These are phyloP conservation scores for Drosophila lacertosa DNA, from an alignment of 1,140 invertebrate genomes.

Conservation along the genomic window DNA sequence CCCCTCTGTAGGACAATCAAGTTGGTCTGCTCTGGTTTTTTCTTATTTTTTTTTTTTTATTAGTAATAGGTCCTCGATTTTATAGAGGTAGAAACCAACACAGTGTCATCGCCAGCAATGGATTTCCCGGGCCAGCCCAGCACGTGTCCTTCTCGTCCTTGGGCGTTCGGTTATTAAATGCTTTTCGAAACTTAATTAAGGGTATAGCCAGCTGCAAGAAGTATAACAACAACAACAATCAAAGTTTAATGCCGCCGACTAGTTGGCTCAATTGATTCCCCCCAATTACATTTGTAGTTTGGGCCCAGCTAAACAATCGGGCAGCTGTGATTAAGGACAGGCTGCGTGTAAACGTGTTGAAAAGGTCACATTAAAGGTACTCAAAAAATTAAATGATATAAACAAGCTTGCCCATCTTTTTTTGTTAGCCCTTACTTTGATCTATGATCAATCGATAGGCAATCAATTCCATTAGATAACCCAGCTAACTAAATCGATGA, in stretches of 20 bases:
- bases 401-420: neutral
- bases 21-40: neutral
- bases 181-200: slow-evolving; percentile 74
- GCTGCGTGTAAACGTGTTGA: slow-evolving; percentile 10
- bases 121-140: neutral
- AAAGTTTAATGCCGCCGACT: slow-evolving; percentile 32
- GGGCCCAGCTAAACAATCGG: neutral
- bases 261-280: slow-evolving; percentile 45
- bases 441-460: neutral
- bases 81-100: slow-evolving; percentile 8
- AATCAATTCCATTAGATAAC: neutral
- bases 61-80: slow-evolving; percentile 33
- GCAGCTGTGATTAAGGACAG: slow-evolving; percentile 38
- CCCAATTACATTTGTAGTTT: neutral
- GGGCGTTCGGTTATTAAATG: slow-evolving; percentile 69
- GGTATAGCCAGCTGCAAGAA: slow-evolving; percentile 41
- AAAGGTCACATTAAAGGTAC: slow-evolving; percentile 26
- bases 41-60: neutral
- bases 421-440: neutral
- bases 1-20: slow-evolving; percentile 10
- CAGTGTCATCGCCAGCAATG: slow-evolving; percentile 9
- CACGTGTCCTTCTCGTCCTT: slow-evolving; percentile 68
- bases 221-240: slow-evolving; percentile 10
- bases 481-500: too few species aligned
- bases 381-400: slow-evolving; percentile 14